Base-by-base conservation (phyloP, 1,140 invertebrate species). In the Drosophila varians region DNA sequence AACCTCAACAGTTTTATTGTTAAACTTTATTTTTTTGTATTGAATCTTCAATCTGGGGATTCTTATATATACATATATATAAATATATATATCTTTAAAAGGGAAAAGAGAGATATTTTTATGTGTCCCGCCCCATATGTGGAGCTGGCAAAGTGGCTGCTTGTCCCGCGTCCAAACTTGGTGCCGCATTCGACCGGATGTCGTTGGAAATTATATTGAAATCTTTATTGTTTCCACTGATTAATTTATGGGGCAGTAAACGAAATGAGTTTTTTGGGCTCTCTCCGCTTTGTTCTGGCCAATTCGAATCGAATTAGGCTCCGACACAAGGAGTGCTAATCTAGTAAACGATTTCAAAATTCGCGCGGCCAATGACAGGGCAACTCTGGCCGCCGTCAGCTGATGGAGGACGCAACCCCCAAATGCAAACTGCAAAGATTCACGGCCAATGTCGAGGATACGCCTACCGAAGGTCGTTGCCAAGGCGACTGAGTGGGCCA, bases 391-490 rank as follows among this genome's bases (percentile, higher is more conserved):
- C 3, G 36, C n/a, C 7, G 28, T 42, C 43, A 72, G 77, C 61
- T 76, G 53, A 21, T n/a, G 25, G 23, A 6, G 21, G 51, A 12
- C 28, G 56, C 79, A 84, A 84, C 79, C 80, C 78, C 64, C 79
- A 51, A 69, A 25, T 34, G 71, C 18, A 38, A 5, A 16, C 8
- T 42, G 14, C 14, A 18, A 23, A 26, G 46, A 47, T 66, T 51
- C 66, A 68, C 45, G 56, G 79, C 64, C 82, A 86, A 86, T 86
- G 82, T 86, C 82, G 77, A 80, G 82, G 82, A 61, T 56, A 86
- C 82, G 82, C 82, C 82, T 74, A 87, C 77, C 76, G 66, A 84
- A 86, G 80, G 76, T 54, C 82, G 73, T 70, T 66, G 77, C 64
- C 77, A 87, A 80, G 76, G 77, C 80, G 57, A 76, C 72, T 31